A percentile compares a stretch with the other conserved stretches of the same genome.
Evolutionary conservation across 2,888 invertebrate genomes (phyloP).

Genomic region (Lasioglossum pauxillum): DNA sequence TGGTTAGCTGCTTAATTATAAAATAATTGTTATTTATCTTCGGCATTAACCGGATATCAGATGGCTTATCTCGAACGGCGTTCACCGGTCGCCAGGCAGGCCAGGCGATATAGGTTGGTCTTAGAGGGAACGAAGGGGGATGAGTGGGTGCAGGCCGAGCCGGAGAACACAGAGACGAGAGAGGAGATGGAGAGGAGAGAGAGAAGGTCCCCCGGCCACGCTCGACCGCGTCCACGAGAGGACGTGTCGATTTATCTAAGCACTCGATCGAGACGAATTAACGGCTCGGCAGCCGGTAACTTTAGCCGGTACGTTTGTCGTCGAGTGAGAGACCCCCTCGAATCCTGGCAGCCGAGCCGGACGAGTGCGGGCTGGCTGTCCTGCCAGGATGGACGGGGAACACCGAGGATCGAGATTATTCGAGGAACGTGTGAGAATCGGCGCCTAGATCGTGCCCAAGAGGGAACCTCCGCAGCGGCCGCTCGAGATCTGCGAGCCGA

Average conservation of each 20-base stretch:
- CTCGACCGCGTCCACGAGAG: slow-evolving; percentile 64
- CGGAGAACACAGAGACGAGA: not conserved
- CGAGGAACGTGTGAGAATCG: slow-evolving; percentile 64
- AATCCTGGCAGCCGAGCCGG: slow-evolving; percentile 41
- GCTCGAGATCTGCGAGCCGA: slow-evolving; percentile 26
- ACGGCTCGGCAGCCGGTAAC: slow-evolving; percentile 72
- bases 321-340: slow-evolving; percentile 47
- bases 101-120: slow-evolving; percentile 21
- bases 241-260: slow-evolving; percentile 75
- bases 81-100: slow-evolving; percentile 40
- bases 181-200: slow-evolving; percentile 20
- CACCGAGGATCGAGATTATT: slow-evolving; percentile 58
- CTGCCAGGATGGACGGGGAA: slow-evolving; percentile 43
- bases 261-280: slow-evolving; percentile 77
- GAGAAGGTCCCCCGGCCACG: slow-evolving; percentile 50
- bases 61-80: slow-evolving; percentile 68
- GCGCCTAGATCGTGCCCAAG: slow-evolving; percentile 38
- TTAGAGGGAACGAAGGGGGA: slow-evolving; percentile 11
- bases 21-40: slow-evolving; percentile 82
- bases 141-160: slow-evolving; percentile 36
- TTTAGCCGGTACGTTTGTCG: slow-evolving; percentile 67
- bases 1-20: slow-evolving; percentile 77
- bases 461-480: slow-evolving; percentile 1
- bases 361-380: slow-evolving; percentile 45
- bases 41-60: slow-evolving; percentile 73